Conservation (phyloP, 2,113 vertebrate species). For the Podocnemis expansa region DNA sequence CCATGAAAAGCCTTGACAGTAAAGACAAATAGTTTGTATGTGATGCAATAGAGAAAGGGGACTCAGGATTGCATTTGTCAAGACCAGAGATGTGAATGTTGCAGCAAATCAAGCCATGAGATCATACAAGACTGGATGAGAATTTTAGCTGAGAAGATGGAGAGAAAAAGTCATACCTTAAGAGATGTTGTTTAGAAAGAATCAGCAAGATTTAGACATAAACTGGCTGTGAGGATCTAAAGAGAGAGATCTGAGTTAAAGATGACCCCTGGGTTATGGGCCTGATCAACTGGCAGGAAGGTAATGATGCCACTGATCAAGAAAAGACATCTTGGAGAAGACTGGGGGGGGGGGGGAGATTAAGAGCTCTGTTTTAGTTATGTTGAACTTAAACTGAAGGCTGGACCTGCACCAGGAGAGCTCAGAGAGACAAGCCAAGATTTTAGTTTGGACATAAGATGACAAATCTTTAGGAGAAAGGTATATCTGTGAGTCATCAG, state of each 20-base stretch:
- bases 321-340: neutral
- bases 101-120: neutral
- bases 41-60: neutral
- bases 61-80: neutral
- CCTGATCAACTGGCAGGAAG: neutral
- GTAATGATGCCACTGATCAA: neutral
- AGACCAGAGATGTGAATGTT: neutral
- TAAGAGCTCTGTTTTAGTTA: neutral
- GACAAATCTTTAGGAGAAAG: neutral
- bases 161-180: neutral
- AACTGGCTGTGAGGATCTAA: neutral
- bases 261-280: neutral
- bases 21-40: neutral
- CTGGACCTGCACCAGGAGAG: neutral
- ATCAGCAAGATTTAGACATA: neutral
- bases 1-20: neutral
- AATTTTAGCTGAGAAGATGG: neutral
- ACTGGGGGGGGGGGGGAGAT: neutral
- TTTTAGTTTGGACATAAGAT: neutral
- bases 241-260: neutral
- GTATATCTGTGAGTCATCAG: neutral
- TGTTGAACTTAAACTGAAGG: neutral
- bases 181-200: neutral
- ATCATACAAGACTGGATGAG: neutral
- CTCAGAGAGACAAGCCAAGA: neutral